Conservation (phyloP, 2,113 vertebrate genomes). For the Taxidea taxus region DNA sequence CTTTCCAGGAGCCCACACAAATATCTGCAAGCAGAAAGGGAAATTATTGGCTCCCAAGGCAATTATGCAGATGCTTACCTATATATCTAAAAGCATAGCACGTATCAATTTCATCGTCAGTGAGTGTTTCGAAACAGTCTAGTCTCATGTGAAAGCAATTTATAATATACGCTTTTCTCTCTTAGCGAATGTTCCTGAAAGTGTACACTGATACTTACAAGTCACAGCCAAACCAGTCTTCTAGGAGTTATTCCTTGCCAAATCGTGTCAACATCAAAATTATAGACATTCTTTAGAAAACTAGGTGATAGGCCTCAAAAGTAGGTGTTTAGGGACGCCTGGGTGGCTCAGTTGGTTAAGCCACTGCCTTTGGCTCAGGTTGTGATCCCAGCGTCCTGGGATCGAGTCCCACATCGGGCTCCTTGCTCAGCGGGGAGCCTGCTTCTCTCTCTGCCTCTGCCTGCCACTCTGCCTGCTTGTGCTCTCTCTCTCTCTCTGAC, state of each 20-base stretch:
- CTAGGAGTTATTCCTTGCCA: background rate
- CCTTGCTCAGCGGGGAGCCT: too few species aligned
- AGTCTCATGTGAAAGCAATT: background rate
- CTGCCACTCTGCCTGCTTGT: too few species aligned
- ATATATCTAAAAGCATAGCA: background rate
- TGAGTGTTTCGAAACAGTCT: background rate
- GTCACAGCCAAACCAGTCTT: background rate
- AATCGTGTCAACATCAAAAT: conserved; percentile 25
- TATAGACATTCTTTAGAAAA: background rate
- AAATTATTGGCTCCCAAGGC: background rate
- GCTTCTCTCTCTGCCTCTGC: too few species aligned
- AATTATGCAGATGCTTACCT: background rate
- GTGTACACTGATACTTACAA: background rate
- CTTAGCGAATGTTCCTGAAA: background rate
- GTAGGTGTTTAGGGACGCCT: background rate
- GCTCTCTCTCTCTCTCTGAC: too few species aligned
- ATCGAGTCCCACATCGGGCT: too few species aligned
- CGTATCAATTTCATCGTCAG: background rate
- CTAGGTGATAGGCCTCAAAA: background rate
- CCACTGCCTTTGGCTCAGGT: too few species aligned
- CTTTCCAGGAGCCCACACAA: background rate
- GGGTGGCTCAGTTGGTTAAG: too few species aligned
- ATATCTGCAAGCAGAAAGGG: background rate
- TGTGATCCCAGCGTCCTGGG: too few species aligned
- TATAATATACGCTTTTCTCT: background rate